Percentiles rank a stretch among this genome's conserved stretches.
phyloP scores from a whole-genome alignment of 1,140 invertebrate species.

The Caerostris darwini region DNA sequence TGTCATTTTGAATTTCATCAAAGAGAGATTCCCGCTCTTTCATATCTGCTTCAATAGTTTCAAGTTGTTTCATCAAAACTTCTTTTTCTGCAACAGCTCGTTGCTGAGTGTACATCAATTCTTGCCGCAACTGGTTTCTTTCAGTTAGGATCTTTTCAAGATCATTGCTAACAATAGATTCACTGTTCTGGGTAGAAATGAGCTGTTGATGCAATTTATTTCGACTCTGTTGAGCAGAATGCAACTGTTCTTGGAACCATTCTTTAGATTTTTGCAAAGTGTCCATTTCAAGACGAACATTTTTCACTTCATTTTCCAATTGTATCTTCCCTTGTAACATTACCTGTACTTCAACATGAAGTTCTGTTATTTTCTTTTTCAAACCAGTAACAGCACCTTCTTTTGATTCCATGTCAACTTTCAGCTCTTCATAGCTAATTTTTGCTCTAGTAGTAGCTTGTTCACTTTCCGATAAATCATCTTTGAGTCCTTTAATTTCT shows the following conservation, averaged over 20 bases:
- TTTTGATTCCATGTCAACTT: constrained; percentile 81
- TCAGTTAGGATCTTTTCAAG: constrained; percentile 82
- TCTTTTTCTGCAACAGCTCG: constrained; percentile 82
- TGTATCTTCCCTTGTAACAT: constrained; percentile 82
- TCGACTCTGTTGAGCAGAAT: constrained; percentile 81
- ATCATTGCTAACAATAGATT: constrained; percentile 80
- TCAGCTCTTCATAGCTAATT: constrained; percentile 81
- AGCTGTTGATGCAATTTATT: constrained; percentile 82
- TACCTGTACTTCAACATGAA: constrained; percentile 83
- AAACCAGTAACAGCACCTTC: constrained; percentile 82
- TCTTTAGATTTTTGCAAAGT: constrained; percentile 82
- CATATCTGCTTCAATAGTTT: constrained; percentile 83
- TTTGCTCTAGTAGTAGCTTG: constrained; percentile 78
- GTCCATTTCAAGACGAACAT: constrained; percentile 81
- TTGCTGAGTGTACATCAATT: constrained; percentile 82
- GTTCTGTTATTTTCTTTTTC: constrained; percentile 83
- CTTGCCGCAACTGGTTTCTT: constrained; percentile 80
- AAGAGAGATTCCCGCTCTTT: constrained; percentile 83
- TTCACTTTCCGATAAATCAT: constrained; percentile 80
- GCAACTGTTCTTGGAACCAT: constrained; percentile 83
- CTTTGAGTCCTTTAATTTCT: constrained; percentile 80
- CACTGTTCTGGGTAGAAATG: constrained; percentile 81
- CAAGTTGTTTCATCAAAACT: constrained; percentile 82
- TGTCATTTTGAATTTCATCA: constrained; percentile 82
- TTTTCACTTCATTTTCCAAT: constrained; percentile 81